Evolutionary conservation across 23 tunicate species (phyloP).

Genomic region (Phallusia fumigata): DNA sequence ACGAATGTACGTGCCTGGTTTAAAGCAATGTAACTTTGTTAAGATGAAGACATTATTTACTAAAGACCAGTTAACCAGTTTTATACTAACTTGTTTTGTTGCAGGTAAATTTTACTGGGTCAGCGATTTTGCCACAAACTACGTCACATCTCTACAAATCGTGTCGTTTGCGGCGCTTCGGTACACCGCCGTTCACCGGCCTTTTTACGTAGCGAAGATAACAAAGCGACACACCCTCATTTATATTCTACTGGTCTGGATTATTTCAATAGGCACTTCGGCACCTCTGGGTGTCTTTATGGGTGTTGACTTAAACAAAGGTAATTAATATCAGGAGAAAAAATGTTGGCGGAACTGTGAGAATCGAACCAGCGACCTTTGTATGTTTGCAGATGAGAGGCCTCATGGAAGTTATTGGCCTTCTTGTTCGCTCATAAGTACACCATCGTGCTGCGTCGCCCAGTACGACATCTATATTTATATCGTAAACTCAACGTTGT

Average conservation of each 20-base stretch:
- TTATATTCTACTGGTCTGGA: constrained; percentile 19
- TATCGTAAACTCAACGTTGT: constrained; percentile 21
- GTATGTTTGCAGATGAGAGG: neutral
- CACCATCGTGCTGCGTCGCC: constrained; percentile 11
- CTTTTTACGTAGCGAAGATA: constrained; percentile 27
- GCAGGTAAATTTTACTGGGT: constrained; percentile 80
- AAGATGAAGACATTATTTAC: too few relatives aligned
- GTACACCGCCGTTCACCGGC: constrained; percentile 39
- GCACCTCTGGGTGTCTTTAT: constrained; percentile 31
- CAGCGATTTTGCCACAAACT: constrained; percentile 66
- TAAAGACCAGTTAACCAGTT: too few relatives aligned
- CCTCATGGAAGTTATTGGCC: constrained; percentile 40
- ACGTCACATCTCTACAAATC: constrained; percentile 63
- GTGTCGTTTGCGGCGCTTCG: constrained; percentile 57
- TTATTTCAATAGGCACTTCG: constrained; percentile 17
- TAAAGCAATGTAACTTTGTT: too few relatives aligned
- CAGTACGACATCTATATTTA: constrained; percentile 34
- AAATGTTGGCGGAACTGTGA: too few relatives aligned
- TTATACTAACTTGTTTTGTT: too few relatives aligned
- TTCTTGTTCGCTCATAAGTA: constrained; percentile 21
- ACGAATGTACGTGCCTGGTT: too few relatives aligned
- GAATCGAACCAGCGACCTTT: too few relatives aligned
- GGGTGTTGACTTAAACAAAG: constrained; percentile 37
- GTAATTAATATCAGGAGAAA: too few relatives aligned
- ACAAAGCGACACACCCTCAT: constrained; percentile 11